Percentiles rank a stretch among this genome's conserved stretches.
These are phyloP conservation scores for Azorinus chamasolen DNA, from an alignment of 2,888 invertebrate genomes.

Conservation along the genomic window DNA sequence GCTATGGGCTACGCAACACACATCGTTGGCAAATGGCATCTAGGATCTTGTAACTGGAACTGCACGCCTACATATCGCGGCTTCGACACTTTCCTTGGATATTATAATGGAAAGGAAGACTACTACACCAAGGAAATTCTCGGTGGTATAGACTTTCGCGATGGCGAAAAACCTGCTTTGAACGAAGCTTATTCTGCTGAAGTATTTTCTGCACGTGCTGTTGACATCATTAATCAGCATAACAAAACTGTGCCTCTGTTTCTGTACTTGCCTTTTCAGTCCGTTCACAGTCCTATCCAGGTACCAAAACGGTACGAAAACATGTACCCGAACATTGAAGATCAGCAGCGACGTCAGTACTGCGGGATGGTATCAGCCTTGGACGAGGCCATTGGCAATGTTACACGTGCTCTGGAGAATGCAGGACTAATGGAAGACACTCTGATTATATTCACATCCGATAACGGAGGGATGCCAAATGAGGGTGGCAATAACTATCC, in stretches of 20 bases:
- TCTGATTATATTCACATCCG: constrained; percentile 62
- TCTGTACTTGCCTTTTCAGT: constrained; percentile 75
- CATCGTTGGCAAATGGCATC: constrained; percentile 86
- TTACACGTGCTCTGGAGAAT: constrained; percentile 90
- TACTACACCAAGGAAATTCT: constrained; percentile 78
- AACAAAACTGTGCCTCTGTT: constrained; percentile 73
- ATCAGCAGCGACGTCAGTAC: constrained; percentile 58
- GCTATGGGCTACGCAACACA: constrained; percentile 79
- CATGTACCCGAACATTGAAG: constrained; percentile 65
- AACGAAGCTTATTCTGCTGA: constrained; percentile 38
- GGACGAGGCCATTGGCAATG: constrained; percentile 93
- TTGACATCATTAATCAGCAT: constrained; percentile 71
- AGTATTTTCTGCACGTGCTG: constrained; percentile 64
- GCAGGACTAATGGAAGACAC: constrained; percentile 92
- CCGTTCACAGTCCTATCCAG: constrained; percentile 69
- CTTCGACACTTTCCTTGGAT: constrained; percentile 87
- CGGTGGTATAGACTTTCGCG: constrained; percentile 48
- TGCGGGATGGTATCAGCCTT: constrained; percentile 90
- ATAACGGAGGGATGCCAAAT: constrained; percentile 83
- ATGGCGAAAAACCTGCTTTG: constrained; percentile 19
- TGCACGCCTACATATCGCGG: constrained; percentile 87
- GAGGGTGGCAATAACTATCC: constrained; percentile 86
- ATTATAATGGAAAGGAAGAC: constrained; percentile 84
- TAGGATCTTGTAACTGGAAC: constrained; percentile 86
- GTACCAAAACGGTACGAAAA: constrained; percentile 68